Conservation (phyloP, 1,140 invertebrate species). For the Trichomalopsis sarcophagae region DNA sequence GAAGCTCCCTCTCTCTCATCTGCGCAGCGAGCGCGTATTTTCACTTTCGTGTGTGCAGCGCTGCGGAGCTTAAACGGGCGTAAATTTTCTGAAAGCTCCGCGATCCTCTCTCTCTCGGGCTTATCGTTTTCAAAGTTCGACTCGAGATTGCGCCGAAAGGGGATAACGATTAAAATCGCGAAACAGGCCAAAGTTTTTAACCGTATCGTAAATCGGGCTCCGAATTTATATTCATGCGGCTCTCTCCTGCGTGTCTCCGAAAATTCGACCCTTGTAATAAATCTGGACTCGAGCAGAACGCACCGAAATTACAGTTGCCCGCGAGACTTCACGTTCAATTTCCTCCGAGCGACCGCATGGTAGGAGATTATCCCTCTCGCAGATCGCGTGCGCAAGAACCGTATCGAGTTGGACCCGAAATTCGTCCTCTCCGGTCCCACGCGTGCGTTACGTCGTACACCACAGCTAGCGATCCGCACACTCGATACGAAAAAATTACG, state of each 20-base stretch:
- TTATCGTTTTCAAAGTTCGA: constrained; percentile 10
- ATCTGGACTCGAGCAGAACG: no score
- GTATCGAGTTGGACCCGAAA: background rate
- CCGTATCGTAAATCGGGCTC: background rate
- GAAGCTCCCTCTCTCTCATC: constrained; percentile 1
- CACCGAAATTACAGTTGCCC: background rate
- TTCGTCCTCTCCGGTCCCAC: constrained; percentile 44
- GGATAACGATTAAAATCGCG: background rate
- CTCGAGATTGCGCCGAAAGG: background rate
- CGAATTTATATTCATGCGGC: background rate
- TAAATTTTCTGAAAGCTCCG: background rate
- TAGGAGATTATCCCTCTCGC: background rate
- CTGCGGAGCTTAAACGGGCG: background rate
- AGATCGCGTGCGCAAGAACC: background rate
- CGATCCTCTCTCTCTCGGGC: background rate
- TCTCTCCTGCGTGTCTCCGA: background rate
- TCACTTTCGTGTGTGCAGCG: background rate
- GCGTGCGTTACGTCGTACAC: background rate
- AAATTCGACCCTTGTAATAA: background rate
- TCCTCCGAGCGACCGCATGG: background rate
- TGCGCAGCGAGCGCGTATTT: background rate
- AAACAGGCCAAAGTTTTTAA: constrained; percentile 1
- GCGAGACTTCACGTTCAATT: background rate
- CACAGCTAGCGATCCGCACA: constrained; percentile 9
- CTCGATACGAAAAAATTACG: constrained; percentile 20